Evolutionary conservation across 35 echinoderm and acorn worm genomes (phyloP), one percentile per base, ranked within the genome.

Genomic region (Patiria miniata): DNA sequence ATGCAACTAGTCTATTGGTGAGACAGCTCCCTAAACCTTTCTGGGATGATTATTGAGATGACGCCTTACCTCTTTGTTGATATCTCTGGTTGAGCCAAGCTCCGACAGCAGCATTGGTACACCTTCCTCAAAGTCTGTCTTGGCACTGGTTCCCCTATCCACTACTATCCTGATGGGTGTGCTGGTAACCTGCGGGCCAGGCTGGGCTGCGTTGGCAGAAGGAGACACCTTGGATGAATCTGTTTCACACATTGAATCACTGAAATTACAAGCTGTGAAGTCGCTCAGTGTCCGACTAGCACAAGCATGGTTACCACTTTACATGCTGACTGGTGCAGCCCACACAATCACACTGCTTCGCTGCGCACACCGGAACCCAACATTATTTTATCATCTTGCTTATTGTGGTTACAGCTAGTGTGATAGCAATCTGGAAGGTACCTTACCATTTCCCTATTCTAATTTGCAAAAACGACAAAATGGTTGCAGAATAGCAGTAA

Each of bases 11-110:
- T n/a, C n/a, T n/a, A n/a, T n/a, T n/a, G n/a, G n/a, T n/a, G n/a
- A n/a, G n/a, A n/a, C n/a, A n/a, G n/a, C n/a, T n/a, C n/a, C n/a
- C n/a, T n/a, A n/a, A n/a, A n/a, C n/a, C n/a, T n/a, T n/a, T n/a
- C n/a, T n/a, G n/a, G n/a, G n/a, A n/a, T n/a, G n/a, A n/a, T n/a
- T n/a, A n/a, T n/a, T n/a, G n/a, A n/a, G n/a, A n/a, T n/a, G n/a
- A n/a, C n/a, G n/a, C 77, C 84, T 83, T 51, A 99, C 96, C 83
- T 88, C 92, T 90, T 89, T 92, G 78, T 99, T 99, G 34, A 90
- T 61, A 59, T 99, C 96, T 92, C 86, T 99, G 4, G 93, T 77
- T 34, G 54, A 52, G 40, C 89, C 89, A 12, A 99, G 79, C 77
- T 99, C 96, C 30, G 80, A 85, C 34, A 99, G 68, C 23, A 99